Evolutionary conservation across 2,113 vertebrate species (phyloP).

Genomic region (Sebastes schlegelii): DNA sequence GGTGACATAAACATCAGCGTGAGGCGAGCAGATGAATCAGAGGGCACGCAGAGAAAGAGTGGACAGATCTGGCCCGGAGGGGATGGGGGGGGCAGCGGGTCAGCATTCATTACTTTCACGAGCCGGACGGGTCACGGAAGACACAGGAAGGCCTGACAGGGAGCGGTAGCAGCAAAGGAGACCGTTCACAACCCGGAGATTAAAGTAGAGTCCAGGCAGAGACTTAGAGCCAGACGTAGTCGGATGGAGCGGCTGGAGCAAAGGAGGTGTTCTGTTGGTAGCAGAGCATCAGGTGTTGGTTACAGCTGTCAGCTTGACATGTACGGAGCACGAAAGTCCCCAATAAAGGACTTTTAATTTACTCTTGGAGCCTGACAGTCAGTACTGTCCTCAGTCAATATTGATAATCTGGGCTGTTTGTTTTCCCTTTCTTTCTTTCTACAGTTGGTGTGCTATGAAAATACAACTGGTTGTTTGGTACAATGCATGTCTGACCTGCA

Average conservation of each 20-base stretch:
- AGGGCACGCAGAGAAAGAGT: conserved; percentile 25
- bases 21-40: conserved; percentile 63
- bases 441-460: too few relatives aligned
- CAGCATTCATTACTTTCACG: conserved; percentile 50
- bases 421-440: too few relatives aligned
- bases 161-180: conserved; percentile 25
- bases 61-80: conserved; percentile 35
- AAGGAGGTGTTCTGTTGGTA: not conserved
- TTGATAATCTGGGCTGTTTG: too few relatives aligned
- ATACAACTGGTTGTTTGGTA: too few relatives aligned
- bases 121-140: conserved; percentile 9
- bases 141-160: conserved; percentile 22
- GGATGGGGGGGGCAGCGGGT: conserved; percentile 44
- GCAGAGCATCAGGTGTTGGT: not conserved
- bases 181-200: not conserved
- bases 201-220: conserved; percentile 1
- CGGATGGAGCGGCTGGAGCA: not conserved
- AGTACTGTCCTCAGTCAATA: too few relatives aligned
- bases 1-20: conserved; percentile 51
- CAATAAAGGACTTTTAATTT: too few relatives aligned
- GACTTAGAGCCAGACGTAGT: not conserved
- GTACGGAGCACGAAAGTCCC: not conserved
- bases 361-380: too few relatives aligned
- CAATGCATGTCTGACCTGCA: too few relatives aligned
- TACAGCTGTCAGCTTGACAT: not conserved